phyloP scores from a whole-genome alignment of 2,797 vertebrate genomes.

The Enoplosus armatus region DNA sequence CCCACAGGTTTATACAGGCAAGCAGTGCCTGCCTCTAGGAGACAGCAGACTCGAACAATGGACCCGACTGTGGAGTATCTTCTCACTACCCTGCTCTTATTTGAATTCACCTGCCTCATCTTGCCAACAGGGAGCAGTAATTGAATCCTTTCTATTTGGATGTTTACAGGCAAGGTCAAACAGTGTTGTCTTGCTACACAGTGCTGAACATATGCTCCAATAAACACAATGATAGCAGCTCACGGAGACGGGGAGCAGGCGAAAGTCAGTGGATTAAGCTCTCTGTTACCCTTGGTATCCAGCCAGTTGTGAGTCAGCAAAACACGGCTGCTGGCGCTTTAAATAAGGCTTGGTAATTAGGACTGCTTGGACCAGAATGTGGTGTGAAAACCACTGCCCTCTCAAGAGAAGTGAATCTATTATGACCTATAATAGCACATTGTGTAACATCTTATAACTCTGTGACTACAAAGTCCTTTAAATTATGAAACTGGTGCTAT shows the following conservation, averaged over 20 bases:
- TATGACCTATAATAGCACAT: constrained; percentile 26
- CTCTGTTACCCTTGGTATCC: constrained; percentile 50
- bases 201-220: neutral
- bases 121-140: constrained; percentile 65
- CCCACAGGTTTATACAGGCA: constrained; percentile 73
- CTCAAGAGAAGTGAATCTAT: constrained; percentile 33
- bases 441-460: constrained; percentile 26
- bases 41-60: constrained; percentile 64
- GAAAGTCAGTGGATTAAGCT: constrained; percentile 56
- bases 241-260: constrained; percentile 37
- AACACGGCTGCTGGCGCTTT: constrained; percentile 50
- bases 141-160: constrained; percentile 68
- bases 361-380: constrained; percentile 40
- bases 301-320: constrained; percentile 71
- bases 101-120: constrained; percentile 57
- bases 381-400: constrained; percentile 51
- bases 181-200: constrained; percentile 27
- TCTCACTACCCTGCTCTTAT: constrained; percentile 44
- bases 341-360: constrained; percentile 66
- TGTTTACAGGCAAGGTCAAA: constrained; percentile 72
- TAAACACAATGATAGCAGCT: constrained; percentile 52
- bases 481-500: neutral
- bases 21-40: constrained; percentile 49
- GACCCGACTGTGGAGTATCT: constrained; percentile 53
- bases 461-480: neutral